Percentiles rank a stretch among this genome's conserved stretches.
Evolutionary conservation across 2,113 vertebrate species (phyloP).

Genomic region (Tragulus kanchil): DNA sequence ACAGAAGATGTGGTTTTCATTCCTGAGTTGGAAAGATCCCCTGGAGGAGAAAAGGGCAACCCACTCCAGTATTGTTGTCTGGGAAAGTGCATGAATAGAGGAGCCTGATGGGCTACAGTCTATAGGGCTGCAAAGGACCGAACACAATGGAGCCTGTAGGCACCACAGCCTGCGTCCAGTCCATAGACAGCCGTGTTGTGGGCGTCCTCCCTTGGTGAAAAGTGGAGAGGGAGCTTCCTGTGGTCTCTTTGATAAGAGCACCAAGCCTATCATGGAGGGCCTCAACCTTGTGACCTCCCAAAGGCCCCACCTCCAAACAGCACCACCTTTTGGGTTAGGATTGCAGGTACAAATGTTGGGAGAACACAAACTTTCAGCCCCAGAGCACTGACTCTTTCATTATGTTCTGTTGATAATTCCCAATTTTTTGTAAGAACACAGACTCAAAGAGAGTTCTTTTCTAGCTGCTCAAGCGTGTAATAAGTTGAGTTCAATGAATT

Average conservation of each 20-base stretch:
- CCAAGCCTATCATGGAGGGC: not conserved
- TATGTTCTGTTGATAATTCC: not conserved
- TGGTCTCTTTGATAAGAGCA: not conserved
- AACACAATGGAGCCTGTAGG: not conserved
- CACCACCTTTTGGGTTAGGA: not conserved
- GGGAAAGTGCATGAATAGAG: not conserved
- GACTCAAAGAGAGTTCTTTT: constrained; percentile 1
- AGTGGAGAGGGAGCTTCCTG: not conserved
- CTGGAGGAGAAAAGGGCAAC: not conserved
- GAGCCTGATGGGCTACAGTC: not conserved
- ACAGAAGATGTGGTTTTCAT: not conserved
- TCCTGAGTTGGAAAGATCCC: not conserved
- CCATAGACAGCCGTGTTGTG: not conserved
- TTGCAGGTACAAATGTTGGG: not conserved
- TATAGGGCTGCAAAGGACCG: not conserved
- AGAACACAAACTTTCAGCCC: not conserved
- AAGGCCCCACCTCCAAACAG: not conserved
- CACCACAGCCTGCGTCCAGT: not conserved
- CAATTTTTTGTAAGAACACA: too few species aligned
- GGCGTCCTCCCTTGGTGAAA: not conserved
- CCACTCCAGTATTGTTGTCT: not conserved
- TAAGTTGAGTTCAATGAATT: too few species aligned
- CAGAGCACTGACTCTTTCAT: not conserved
- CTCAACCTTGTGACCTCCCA: not conserved
- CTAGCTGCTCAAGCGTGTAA: too few species aligned